Percentiles rank a stretch among this genome's conserved stretches.
phyloP scores from a whole-genome alignment of 92 coral and sea anemone species.

The Epizoanthus fatuus region DNA sequence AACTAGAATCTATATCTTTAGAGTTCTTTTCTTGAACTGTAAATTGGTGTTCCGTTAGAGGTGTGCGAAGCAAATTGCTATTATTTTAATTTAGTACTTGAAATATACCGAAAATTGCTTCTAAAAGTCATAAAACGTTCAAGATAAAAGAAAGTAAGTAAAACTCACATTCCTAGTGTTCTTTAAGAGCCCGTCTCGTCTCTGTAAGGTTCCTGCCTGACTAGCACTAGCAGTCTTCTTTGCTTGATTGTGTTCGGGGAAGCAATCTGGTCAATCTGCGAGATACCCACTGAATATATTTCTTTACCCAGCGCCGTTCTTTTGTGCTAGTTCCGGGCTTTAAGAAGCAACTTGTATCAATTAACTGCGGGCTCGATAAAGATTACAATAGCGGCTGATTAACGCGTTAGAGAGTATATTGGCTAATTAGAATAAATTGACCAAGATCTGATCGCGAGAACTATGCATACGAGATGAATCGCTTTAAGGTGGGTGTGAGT shows the following conservation, averaged over 20 bases:
- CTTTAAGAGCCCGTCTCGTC: not conserved
- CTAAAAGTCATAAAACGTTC: not conserved
- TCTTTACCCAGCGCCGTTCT: conserved; percentile 37
- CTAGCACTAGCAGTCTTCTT: too few species aligned
- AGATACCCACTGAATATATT: conserved; percentile 21
- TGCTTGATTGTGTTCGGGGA: not conserved
- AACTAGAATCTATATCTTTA: not conserved
- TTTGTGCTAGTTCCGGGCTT: conserved; percentile 40
- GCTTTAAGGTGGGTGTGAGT: not conserved
- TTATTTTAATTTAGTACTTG: not conserved
- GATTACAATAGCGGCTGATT: conserved; percentile 50
- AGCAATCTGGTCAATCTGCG: conserved; percentile 10
- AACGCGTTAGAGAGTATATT: conserved; percentile 25
- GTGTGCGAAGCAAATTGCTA: not conserved
- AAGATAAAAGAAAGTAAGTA: not conserved
- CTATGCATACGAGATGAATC: not conserved
- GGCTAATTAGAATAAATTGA: conserved; percentile 36
- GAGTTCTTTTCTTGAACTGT: not conserved
- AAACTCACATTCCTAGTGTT: not conserved
- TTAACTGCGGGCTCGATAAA: conserved; percentile 21
- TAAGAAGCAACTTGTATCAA: conserved; percentile 40
- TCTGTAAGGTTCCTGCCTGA: not conserved
- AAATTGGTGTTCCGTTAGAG: not conserved
- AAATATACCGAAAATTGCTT: not conserved
- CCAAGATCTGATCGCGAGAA: not conserved